phyloP scores from a whole-genome alignment of 2,113 vertebrate genomes.

The Rattus norvegicus region GRCr8 NC_086019.1:87847501-87848000 shows the following conservation, averaged over 20 bases:
- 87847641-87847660: not conserved
- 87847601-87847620: not conserved
- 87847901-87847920: not conserved
- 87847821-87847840: not conserved
- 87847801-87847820: no score
- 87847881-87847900: not conserved
- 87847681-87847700: not conserved
- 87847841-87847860: not conserved
- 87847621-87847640: not conserved
- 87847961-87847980: not conserved
- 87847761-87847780: not conserved
- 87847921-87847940: no score
- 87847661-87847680: no score
- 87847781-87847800: no score
- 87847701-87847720: not conserved
- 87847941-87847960: not conserved
- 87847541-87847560: no score
- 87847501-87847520: not conserved
- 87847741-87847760: not conserved
- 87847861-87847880: not conserved
- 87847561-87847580: not conserved
- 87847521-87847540: not conserved
- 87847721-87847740: not conserved
- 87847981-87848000: not conserved
- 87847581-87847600: no score